Conservation (phyloP, 2,888 invertebrate genomes). For the Eulithis testata region DNA sequence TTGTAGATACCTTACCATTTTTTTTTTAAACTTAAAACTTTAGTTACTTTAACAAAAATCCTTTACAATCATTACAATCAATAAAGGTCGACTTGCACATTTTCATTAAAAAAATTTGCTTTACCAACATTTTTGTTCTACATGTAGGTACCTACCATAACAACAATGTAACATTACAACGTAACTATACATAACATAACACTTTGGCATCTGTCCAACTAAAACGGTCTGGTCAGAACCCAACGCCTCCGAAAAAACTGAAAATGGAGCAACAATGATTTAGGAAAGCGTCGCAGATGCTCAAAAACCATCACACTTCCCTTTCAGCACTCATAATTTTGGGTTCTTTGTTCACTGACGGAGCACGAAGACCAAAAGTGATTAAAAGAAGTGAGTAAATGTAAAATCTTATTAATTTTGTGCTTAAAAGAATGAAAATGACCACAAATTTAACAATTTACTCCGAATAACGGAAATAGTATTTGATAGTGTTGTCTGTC, state of each 20-base stretch:
- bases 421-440: too few species aligned
- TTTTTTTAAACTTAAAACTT: neutral
- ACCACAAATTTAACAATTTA: too few species aligned
- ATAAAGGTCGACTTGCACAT: neutral
- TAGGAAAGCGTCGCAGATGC: constrained; percentile 34
- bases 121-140: constrained; percentile 15
- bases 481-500: too few species aligned
- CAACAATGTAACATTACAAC: constrained; percentile 13
- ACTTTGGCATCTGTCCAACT: constrained; percentile 38
- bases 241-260: constrained; percentile 28
- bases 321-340: constrained; percentile 4
- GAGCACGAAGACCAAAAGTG: neutral
- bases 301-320: constrained; percentile 24
- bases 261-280: constrained; percentile 42
- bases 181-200: constrained; percentile 15
- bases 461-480: too few species aligned
- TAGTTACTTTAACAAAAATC: neutral
- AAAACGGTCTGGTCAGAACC: constrained; percentile 29
- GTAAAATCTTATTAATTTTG: too few species aligned
- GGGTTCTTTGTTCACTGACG: neutral
- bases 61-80: too few species aligned
- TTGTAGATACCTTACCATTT: too few species aligned
- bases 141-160: neutral
- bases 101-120: neutral
- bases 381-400: neutral